A percentile compares a stretch with the other conserved stretches of the same genome.
Conservation (phyloP, 2,888 invertebrate species). For the Coelogynopora nodosa region DNA sequence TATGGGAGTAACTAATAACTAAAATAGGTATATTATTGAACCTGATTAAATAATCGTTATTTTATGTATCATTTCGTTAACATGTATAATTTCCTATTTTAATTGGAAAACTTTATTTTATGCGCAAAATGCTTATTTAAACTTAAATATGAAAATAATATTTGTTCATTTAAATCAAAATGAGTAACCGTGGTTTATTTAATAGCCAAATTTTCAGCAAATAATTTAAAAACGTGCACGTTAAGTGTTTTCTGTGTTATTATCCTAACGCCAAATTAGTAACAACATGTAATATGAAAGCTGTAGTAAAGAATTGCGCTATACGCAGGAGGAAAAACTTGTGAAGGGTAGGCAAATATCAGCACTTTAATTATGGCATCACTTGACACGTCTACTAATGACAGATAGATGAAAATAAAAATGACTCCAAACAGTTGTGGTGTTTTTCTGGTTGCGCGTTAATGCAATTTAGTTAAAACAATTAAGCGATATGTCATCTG, state of each 20-base stretch:
- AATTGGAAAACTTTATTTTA: no score
- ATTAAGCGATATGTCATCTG: neutral
- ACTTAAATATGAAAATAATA: no score
- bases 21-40: no score
- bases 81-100: no score
- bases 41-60: no score
- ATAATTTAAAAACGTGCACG: neutral
- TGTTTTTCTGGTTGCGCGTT: neutral
- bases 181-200: no score
- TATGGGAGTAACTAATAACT: no score
- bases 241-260: neutral
- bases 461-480: neutral
- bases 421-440: neutral
- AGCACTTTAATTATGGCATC: neutral
- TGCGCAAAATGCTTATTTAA: no score
- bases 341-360: neutral
- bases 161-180: no score
- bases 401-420: neutral
- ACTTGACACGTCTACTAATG: neutral
- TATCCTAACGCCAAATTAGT: neutral
- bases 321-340: no score
- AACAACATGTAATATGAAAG: neutral
- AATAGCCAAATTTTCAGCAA: no score
- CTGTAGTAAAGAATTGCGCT: neutral
- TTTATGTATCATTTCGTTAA: no score